These are phyloP conservation scores for Argyrosomus regius DNA, from an alignment of 2,797 vertebrate genomes.

Conservation along the genomic window DNA sequence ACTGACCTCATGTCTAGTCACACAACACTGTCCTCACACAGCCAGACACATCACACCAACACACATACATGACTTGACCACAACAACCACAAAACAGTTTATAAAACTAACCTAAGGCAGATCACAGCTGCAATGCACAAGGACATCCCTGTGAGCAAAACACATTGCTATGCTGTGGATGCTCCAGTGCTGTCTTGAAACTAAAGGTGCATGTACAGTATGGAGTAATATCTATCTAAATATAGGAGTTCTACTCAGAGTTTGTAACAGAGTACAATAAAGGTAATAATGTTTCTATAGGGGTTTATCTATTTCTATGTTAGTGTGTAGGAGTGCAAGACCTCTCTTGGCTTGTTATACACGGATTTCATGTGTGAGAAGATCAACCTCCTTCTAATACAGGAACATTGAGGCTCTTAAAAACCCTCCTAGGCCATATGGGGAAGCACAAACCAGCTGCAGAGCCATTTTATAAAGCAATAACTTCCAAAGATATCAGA, in stretches of 20 bases:
- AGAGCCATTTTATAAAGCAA: constrained; percentile 71
- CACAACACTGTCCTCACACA: constrained; percentile 52
- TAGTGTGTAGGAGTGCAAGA: constrained; percentile 22
- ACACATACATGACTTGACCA: constrained; percentile 28
- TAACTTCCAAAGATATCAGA: constrained; percentile 70
- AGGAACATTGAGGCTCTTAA: constrained; percentile 65
- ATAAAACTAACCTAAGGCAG: constrained; percentile 30
- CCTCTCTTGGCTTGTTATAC: constrained; percentile 48
- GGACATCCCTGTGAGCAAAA: constrained; percentile 22
- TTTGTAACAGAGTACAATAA: constrained; percentile 25
- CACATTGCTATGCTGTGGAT: constrained; percentile 31
- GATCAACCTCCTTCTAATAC: constrained; percentile 44
- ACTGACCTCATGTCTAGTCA: constrained; percentile 69
- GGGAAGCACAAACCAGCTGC: constrained; percentile 65
- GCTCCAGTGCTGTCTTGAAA: constrained; percentile 14
- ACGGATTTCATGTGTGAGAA: constrained; percentile 37
- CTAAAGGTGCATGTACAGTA: constrained; percentile 16
- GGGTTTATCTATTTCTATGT: constrained; percentile 10
- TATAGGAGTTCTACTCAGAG: neutral
- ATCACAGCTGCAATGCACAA: constrained; percentile 31
- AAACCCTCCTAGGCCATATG: constrained; percentile 58
- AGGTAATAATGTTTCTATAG: constrained; percentile 24
- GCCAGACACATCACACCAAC: constrained; percentile 37
- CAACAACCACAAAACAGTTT: constrained; percentile 56
- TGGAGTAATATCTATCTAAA: neutral